Base-by-base conservation (phyloP, 2,888 invertebrate species). In the Chirona hameri region DNA sequence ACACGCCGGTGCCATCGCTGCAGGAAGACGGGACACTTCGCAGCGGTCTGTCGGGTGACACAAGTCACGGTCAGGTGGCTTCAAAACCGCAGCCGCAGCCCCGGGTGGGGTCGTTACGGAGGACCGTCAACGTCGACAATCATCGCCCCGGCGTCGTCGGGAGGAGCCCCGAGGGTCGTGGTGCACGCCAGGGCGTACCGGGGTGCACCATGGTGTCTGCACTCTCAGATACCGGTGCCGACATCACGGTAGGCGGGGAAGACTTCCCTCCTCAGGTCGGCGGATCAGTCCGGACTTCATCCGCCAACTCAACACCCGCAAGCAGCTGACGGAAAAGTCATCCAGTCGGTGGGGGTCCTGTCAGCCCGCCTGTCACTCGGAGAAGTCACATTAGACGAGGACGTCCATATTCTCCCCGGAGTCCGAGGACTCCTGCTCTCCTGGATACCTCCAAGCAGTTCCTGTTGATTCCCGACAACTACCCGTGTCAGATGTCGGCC, bases 271-370 rank as follows among this genome's bases (percentile, higher is more conserved):
- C 4, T 4, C 57, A 57, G 21, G 18, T 57, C 3, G 57, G 57
- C 14, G 57, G 18, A 57, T 57, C 48, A 10, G 12, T 12, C 48
- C 7, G 12, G 48, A 48, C 48, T 48, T 12, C 48, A 12, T 48
- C 48, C 48, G 48, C 48, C 48, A 48, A 10, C 48, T 48, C 48
- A 48, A 48, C 48, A 48, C 12, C 48, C 81, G 48, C 12, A 81
- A 10, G 83, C 80, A 10, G 52, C 81, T 0, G 83, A 83, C 46
- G 72, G 69, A n/a, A 46, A 60, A 15, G 83, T 82, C 21, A 81
- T 29, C 29, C 39, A 81, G 12, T 29, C 60, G 83, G 21, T 69
- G 80, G 12, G 52, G 52, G 52, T 52, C 52, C 52, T 52, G 52
- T 18, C 52, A 18, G 52, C n/a, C 52, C 52, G 52, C 18, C 52